Evolutionary conservation across 2,797 vertebrate species (phyloP), one percentile per base, ranked within the genome.

Genomic region (Propithecus perrieri): DNA sequence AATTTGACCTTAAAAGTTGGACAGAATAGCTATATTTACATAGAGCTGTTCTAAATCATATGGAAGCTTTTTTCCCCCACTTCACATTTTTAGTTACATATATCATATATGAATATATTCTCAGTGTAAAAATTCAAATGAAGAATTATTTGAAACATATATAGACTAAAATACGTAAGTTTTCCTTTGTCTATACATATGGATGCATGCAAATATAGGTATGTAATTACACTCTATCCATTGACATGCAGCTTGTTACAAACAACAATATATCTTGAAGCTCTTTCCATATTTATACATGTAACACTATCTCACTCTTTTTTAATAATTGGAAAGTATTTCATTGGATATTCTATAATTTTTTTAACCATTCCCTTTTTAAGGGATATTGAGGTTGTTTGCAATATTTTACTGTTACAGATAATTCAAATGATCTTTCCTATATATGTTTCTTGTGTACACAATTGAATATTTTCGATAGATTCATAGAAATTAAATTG

Each of bases 1-100:
- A 93, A 30, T 75, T 55, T 96, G 93, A 96, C 72, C 95, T 94
- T 95, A 93, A 97, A 93, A 93, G 53, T 93, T 96, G 89, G 30
- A 91, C 48, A 78, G 94, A 96, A 96, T 85, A 94, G n/a, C n/a
- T 76, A 30, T 87, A 92, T 92, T 91, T 97, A 95, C 43, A 87
- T 65, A 84, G 76, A 89, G 43, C 28, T 94, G 28, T 59, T 91
- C 65, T 90, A 72, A 96, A 87, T 80, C 80, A 50, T 74, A 61
- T 59, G 48, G 72, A 89, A 94, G n/a, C 41, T 11, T 89, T 78
- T 95, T 96, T 63, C 22, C 33, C 65, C 18, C 69, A 74, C 65
- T 85, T 75, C 85, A 18, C 57, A 88, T 92, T 96, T 96, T 96
- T 85, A 96, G 71, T 48, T 94, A 63, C 12, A 46, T 94, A 69